phyloP scores from a whole-genome alignment of 1,140 invertebrate genomes.

The Drosophila leontia region DNA sequence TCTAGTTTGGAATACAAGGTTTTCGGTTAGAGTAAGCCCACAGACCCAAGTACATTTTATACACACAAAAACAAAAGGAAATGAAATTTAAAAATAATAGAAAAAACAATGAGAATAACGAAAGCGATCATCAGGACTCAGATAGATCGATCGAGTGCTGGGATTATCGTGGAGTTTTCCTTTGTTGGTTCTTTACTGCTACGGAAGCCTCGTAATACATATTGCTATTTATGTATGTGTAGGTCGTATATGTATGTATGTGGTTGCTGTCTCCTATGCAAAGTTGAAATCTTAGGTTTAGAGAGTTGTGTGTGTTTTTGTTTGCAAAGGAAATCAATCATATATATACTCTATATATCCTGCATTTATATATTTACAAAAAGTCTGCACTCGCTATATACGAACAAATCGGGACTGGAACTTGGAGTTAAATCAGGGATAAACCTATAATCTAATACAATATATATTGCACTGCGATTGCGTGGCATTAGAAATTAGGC shows the following conservation, averaged over 20 bases:
- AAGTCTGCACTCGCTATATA: slow-evolving; percentile 31
- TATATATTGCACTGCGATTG: slow-evolving; percentile 69
- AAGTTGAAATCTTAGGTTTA: slow-evolving; percentile 76
- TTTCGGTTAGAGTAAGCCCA: slow-evolving; percentile 37
- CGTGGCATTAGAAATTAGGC: slow-evolving; percentile 66
- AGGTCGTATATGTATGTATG: slow-evolving; percentile 24
- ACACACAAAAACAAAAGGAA: slow-evolving; percentile 33
- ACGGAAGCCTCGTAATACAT: slow-evolving; percentile 60
- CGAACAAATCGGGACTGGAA: slow-evolving; percentile 20
- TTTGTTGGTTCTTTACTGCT: slow-evolving; percentile 48
- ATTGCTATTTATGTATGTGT: slow-evolving; percentile 24
- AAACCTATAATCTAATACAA: slow-evolving; percentile 5
- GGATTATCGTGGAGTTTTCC: slow-evolving; percentile 13
- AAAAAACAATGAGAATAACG: neutral
- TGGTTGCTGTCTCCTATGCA: slow-evolving; percentile 45
- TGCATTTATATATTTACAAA: slow-evolving; percentile 54
- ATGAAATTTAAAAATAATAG: neutral
- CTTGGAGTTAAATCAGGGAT: slow-evolving; percentile 35
- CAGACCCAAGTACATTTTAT: slow-evolving; percentile 33
- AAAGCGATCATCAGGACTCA: neutral
- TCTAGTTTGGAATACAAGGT: slow-evolving; percentile 38
- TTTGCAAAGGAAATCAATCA: slow-evolving; percentile 51
- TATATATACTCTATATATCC: slow-evolving; percentile 20
- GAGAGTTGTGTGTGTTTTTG: slow-evolving; percentile 10
- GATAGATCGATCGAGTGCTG: slow-evolving; percentile 17